A percentile compares a stretch with the other conserved stretches of the same genome.
These are phyloP conservation scores for Trissonchulus latispiculum DNA, from an alignment of 2,888 invertebrate genomes.

Conservation along the genomic window DNA sequence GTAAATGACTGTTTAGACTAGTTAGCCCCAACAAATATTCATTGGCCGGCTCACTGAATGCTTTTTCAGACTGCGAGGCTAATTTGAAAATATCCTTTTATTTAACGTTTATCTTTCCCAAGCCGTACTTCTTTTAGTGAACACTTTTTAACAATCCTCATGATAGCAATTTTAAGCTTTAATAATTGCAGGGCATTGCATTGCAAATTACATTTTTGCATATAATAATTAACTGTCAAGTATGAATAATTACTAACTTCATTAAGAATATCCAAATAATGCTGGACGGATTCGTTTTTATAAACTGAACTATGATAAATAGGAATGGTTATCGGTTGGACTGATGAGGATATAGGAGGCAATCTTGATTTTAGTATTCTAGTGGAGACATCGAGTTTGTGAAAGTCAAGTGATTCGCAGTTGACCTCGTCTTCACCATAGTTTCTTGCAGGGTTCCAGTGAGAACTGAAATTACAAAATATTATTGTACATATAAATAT, in stretches of 20 bases:
- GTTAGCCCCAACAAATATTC: too few relatives aligned
- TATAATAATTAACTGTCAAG: neutral
- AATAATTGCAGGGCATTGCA: too few relatives aligned
- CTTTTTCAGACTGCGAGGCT: too few relatives aligned
- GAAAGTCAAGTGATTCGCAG: neutral
- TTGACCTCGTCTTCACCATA: neutral
- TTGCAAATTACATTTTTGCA: too few relatives aligned
- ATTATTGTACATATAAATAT: too few relatives aligned
- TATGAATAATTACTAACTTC: neutral
- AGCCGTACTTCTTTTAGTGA: too few relatives aligned
- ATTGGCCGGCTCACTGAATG: too few relatives aligned
- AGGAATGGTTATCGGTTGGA: slow-evolving; percentile 9
- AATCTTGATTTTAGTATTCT: neutral
- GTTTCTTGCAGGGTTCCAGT: slow-evolving; percentile 15
- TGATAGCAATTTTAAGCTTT: too few relatives aligned
- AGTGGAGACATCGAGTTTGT: slow-evolving; percentile 6
- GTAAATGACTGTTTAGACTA: too few relatives aligned
- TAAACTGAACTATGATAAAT: slow-evolving; percentile 19
- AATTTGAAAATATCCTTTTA: too few relatives aligned
- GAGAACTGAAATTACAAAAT: slow-evolving; percentile 4
- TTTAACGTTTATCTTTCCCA: too few relatives aligned
- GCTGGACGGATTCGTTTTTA: neutral
- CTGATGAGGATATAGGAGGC: neutral
- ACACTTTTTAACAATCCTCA: too few relatives aligned
- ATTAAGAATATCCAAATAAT: slow-evolving; percentile 13